Evolutionary conservation across 2,113 vertebrate genomes (phyloP).

Genomic region (Cynoglossus semilaevis): DNA sequence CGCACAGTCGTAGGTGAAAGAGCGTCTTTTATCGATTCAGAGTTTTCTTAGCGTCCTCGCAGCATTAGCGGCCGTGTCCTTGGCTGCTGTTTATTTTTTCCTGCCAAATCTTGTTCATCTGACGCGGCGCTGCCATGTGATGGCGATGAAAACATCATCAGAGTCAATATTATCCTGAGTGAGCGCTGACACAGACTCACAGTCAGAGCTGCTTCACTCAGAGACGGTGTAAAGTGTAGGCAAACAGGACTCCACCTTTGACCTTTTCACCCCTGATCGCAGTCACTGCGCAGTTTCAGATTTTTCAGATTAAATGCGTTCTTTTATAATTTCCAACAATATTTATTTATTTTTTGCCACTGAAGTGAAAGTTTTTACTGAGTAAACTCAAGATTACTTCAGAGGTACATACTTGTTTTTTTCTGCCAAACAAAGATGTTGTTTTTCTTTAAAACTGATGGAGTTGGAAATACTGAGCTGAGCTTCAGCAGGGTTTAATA

Average conservation of each 20-base stretch:
- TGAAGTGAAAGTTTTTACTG: too few species aligned
- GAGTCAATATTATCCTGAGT: conserved; percentile 69
- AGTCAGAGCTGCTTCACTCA: too few species aligned
- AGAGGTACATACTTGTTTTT: too few species aligned
- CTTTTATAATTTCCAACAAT: neutral
- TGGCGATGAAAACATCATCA: conserved; percentile 71
- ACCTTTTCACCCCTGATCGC: conserved; percentile 50
- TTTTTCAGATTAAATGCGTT: conserved; percentile 15
- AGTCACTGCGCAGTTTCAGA: conserved; percentile 2
- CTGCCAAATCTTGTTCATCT: conserved; percentile 46
- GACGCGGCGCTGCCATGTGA: conserved; percentile 46
- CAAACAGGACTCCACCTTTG: conserved; percentile 47
- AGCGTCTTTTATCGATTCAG: conserved; percentile 70
- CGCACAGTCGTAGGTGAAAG: conserved; percentile 46
- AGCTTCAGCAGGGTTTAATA: too few species aligned
- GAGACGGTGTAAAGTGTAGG: conserved; percentile 45
- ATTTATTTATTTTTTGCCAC: neutral
- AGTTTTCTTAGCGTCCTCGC: conserved; percentile 63
- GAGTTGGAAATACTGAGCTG: too few species aligned
- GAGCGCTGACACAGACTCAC: conserved; percentile 27
- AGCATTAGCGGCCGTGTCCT: conserved; percentile 59
- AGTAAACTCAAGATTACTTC: too few species aligned
- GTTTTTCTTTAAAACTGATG: too few species aligned
- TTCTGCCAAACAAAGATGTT: too few species aligned
- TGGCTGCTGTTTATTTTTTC: conserved; percentile 52